Percentiles rank a stretch among this genome's conserved stretches.
Conservation (phyloP, 1,140 invertebrate genomes). For the Drosophila neocordata region DNA sequence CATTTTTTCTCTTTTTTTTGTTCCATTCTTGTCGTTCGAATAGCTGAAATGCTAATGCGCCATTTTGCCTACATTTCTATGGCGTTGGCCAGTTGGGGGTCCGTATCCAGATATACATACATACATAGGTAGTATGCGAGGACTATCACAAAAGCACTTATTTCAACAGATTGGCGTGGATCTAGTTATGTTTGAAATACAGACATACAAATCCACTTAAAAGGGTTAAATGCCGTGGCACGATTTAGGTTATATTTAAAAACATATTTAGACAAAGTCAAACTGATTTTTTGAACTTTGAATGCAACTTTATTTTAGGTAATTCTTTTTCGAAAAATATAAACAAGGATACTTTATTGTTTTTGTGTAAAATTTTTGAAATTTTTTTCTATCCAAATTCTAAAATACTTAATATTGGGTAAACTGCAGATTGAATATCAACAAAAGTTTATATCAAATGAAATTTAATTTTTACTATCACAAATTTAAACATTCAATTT, state of each 20-base stretch:
- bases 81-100: slow-evolving; percentile 39
- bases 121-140: neutral
- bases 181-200: neutral
- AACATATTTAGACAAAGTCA: neutral
- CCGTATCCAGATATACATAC: neutral
- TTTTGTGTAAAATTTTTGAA: too few species aligned
- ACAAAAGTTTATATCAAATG: too few species aligned
- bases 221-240: neutral
- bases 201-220: neutral
- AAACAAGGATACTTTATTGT: too few species aligned
- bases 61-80: slow-evolving; percentile 77
- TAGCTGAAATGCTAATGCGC: slow-evolving; percentile 80
- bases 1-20: slow-evolving; percentile 19
- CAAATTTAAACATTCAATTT: too few species aligned
- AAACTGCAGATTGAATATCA: too few species aligned
- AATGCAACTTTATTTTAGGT: too few species aligned
- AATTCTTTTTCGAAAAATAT: too few species aligned
- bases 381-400: too few species aligned
- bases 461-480: too few species aligned
- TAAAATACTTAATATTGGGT: too few species aligned
- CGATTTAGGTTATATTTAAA: neutral
- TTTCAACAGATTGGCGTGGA: neutral
- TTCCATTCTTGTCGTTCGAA: slow-evolving; percentile 32
- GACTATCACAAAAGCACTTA: neutral
- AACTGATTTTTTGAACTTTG: neutral